phyloP scores from a whole-genome alignment of 2,797 vertebrate genomes.

The Cetoscarus ocellatus region DNA sequence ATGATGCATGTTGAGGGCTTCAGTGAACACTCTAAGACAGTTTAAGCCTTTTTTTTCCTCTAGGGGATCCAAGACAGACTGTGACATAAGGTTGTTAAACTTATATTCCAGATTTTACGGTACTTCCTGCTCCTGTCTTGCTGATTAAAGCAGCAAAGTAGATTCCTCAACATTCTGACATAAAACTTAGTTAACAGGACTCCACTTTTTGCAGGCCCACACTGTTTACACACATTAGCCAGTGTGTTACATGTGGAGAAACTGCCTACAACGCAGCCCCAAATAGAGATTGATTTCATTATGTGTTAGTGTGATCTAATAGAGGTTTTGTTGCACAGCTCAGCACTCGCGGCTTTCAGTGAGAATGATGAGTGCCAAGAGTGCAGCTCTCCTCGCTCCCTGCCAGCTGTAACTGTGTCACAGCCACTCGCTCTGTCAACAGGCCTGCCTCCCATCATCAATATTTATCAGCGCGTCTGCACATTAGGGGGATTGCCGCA shows the following conservation, averaged over 20 bases:
- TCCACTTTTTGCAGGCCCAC: neutral
- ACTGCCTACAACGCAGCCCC: constrained; percentile 18
- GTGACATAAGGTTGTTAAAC: too few species aligned
- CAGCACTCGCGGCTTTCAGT: constrained; percentile 59
- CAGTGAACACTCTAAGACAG: too few species aligned
- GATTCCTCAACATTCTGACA: neutral
- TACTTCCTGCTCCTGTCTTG: neutral
- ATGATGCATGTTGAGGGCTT: too few species aligned
- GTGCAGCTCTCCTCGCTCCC: constrained; percentile 44
- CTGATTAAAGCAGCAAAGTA: neutral
- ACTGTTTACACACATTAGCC: neutral
- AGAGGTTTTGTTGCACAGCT: constrained; percentile 54
- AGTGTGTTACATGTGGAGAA: constrained; percentile 13
- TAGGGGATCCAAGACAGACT: too few species aligned
- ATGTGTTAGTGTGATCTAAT: constrained; percentile 51
- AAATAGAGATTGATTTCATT: constrained; percentile 56
- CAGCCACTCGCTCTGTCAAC: constrained; percentile 68
- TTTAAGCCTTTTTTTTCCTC: too few species aligned
- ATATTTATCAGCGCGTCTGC: constrained; percentile 68
- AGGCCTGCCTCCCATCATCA: constrained; percentile 64
- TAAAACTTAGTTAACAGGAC: neutral
- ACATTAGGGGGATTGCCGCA: constrained; percentile 38
- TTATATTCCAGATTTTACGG: neutral
- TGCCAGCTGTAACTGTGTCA: constrained; percentile 65
- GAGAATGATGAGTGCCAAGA: constrained; percentile 59